Base-by-base conservation (phyloP, 2,888 invertebrate species). In the Drosophila paranaensis region DNA sequence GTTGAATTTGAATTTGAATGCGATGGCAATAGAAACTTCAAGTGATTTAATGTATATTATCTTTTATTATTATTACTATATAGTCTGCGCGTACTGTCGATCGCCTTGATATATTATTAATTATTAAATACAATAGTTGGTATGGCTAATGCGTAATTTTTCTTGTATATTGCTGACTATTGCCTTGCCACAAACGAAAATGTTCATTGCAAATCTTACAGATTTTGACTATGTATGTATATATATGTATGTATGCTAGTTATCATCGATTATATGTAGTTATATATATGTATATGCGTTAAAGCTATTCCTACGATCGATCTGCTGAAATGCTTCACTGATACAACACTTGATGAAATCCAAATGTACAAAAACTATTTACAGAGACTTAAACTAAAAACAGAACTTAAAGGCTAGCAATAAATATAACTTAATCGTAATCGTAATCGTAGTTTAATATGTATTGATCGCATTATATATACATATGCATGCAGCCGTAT, bases 321-420 rank as follows among this genome's bases (percentile, higher is more conserved):
- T 66, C 37, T 65, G 71, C 58, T 71, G 65, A 88, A 84, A 88
- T 88, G 83, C 83, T 74, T 81, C 60, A 71, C 83, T 88, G 83
- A 83, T 83, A 86, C 86, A 77, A 71, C 68, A 63, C 56, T 45
- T 51, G 27, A 56, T 51, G 27, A 56, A 66, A 67, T 64, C 70
- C 40, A 73, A 73, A 75, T 78, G 27, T 78, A 78, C 62, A 74
- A 64, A 78, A 66, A 43, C 48, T 79, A 79, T 79, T 50, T 79
- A 79, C 78, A 79, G 33, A 60, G 42, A 46, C 27, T 25, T 51
- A 39, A 64, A 55, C 46, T 30, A 16, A 42, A 55, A 42, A 37
- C 10, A n/a, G 27, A 55, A 53, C 57, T 43, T 63, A 70, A 16
- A 33, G 20, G 54, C 66, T 70, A 77, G 16, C 51, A 61, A 56